Conservation (phyloP, 2,113 vertebrate species). For the Lethenteron camtschaticum region DNA sequence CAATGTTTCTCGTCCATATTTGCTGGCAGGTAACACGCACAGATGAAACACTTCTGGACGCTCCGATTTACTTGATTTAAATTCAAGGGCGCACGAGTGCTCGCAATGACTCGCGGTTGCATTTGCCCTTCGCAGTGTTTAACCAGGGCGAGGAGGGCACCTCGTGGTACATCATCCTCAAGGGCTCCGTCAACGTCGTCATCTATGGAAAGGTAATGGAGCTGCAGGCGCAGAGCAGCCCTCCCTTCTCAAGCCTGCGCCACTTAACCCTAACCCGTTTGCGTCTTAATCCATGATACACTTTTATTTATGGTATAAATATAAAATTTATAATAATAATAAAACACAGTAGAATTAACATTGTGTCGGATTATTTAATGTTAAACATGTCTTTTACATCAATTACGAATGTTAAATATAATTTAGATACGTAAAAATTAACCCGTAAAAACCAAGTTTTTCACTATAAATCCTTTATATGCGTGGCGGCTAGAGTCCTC, state of each 20-base stretch:
- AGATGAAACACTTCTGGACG: too few relatives aligned
- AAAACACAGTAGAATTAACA: constrained; percentile 4
- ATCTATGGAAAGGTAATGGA: constrained; percentile 83
- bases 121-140: constrained; percentile 50
- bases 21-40: too few relatives aligned
- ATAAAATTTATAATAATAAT: background rate
- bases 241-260: background rate
- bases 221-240: background rate
- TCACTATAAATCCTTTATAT: too few relatives aligned
- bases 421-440: too few relatives aligned
- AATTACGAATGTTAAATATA: background rate
- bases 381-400: constrained; percentile 1
- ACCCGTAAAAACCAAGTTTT: too few relatives aligned
- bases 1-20: too few relatives aligned
- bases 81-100: too few relatives aligned
- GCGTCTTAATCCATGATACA: too few relatives aligned
- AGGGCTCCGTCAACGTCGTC: constrained; percentile 91
- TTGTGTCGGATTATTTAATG: background rate
- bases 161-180: constrained; percentile 97
- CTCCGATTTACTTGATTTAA: too few relatives aligned
- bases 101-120: constrained; percentile 6
- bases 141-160: constrained; percentile 97
- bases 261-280: fast-evolving
- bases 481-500: too few relatives aligned
- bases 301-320: background rate